Evolutionary conservation across 2,113 vertebrate species (phyloP), one percentile per base, ranked within the genome.

Genomic region (Zosterops hypoxanthus): DNA sequence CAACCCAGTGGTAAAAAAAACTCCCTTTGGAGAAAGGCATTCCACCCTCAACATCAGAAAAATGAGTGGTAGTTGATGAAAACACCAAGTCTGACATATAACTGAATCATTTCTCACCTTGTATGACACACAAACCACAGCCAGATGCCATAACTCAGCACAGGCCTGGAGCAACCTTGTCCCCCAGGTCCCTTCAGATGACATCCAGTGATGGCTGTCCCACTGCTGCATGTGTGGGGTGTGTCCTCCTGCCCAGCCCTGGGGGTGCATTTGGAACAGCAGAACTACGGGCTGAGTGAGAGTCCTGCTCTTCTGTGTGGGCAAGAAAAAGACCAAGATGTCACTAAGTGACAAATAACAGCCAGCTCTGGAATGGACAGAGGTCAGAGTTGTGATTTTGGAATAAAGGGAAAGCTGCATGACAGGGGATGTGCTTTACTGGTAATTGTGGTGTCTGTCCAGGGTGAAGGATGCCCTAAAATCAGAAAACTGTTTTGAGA

Each of bases 401-500:
- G 76, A 71, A 33, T 44, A 16, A 61, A 66, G 60, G 36, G 41
- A 88, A 88, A 73, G 8, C 56, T 63, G 21, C 25, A 9, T 22
- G 34, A 23, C 19, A 68, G 29, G 21, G 16, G 14, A 50, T 41
- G n/a, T 26, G 2, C 53, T 93, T 86, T 77, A 63, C 63, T 61
- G n/a, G 28, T 55, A 56, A 29, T 71, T 53, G 12, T 0, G 0
- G 33, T 64, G 34, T 60, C 90, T 86, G 47, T 28, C n/a, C 65
- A 50, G 46, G 33, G 17, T 22, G 22, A 53, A 69, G 77, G 60
- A 72, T 33, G 9, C 14, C 53, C 71, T 28, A 23, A 84, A 47
- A 86, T n/a, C 10, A 83, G n/a, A 71, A 91, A 91, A 49, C 34
- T 81, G 47, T 68, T 79, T 84, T 86, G 82, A 92, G 95, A 94